phyloP scores from a whole-genome alignment of 2,797 vertebrate species.

The Xenentodon cancila region DNA sequence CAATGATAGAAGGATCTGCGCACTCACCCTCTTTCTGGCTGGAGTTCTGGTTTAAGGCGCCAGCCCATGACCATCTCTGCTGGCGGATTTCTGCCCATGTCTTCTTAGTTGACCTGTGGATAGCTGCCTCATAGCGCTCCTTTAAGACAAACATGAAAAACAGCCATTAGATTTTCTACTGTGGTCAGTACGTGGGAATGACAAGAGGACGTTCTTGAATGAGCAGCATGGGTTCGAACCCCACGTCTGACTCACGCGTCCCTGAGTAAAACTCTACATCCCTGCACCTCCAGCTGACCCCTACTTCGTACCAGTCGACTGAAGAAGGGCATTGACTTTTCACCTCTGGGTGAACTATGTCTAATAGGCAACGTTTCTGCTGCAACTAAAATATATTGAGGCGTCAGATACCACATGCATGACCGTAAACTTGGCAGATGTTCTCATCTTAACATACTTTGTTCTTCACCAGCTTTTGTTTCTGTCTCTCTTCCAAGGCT shows the following conservation, averaged over 20 bases:
- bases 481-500: slow-evolving; percentile 91
- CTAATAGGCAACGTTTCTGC: neutral
- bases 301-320: neutral
- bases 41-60: slow-evolving; percentile 88
- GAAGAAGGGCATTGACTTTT: neutral
- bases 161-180: slow-evolving; percentile 4
- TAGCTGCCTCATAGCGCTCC: slow-evolving; percentile 95
- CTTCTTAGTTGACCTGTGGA: slow-evolving; percentile 93
- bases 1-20: neutral
- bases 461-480: slow-evolving; percentile 95
- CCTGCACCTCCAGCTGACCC: slow-evolving; percentile 16
- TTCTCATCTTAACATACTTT: slow-evolving; percentile 82
- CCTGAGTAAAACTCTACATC: slow-evolving; percentile 22
- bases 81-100: slow-evolving; percentile 98
- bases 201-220: neutral
- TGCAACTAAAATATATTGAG: neutral
- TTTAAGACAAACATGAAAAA: slow-evolving; percentile 49
- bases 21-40: slow-evolving; percentile 85
- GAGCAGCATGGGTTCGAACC: slow-evolving; percentile 6
- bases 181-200: neutral
- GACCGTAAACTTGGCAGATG: neutral
- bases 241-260: neutral
- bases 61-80: slow-evolving; percentile 96
- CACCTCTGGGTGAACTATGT: neutral
- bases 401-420: neutral